phyloP scores from a whole-genome alignment of 1,140 invertebrate species.

The Bombus waltoni region DNA sequence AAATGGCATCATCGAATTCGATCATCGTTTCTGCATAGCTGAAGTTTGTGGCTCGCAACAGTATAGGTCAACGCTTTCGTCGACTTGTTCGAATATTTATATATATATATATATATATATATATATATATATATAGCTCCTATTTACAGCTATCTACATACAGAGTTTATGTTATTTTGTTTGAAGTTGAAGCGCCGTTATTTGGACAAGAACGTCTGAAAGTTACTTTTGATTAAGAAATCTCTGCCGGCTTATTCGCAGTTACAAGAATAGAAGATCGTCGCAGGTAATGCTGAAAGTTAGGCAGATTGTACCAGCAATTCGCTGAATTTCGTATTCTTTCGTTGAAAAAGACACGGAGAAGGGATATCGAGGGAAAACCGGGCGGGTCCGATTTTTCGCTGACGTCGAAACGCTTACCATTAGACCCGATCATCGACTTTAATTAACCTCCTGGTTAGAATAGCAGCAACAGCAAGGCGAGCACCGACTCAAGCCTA shows the following conservation, averaged over 20 bases:
- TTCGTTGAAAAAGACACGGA: not conserved
- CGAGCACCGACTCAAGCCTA: not conserved
- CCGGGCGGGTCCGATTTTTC: not conserved
- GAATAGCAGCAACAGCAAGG: slow-evolving; percentile 5
- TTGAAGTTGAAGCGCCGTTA: not conserved
- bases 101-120: too few relatives aligned
- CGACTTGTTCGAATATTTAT: not conserved
- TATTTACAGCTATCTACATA: not conserved
- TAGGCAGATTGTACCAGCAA: not conserved
- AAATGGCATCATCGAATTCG: slow-evolving; percentile 17
- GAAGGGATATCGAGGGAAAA: not conserved
- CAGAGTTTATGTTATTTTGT: not conserved
- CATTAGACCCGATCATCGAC: slow-evolving; percentile 53
- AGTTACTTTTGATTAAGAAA: too few relatives aligned
- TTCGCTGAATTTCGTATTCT: not conserved
- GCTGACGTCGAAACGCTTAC: slow-evolving; percentile 38
- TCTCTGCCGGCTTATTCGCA: not conserved
- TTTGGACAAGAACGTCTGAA: not conserved
- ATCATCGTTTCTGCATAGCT: not conserved
- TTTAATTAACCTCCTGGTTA: slow-evolving; percentile 27
- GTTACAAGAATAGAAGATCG: not conserved
- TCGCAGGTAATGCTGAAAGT: not conserved
- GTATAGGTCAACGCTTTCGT: not conserved
- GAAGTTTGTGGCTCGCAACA: not conserved
- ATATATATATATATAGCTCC: not conserved